These are phyloP conservation scores for Hylomyscus alleni DNA, from an alignment of 2,797 vertebrate species.

Conservation along the genomic window DNA sequence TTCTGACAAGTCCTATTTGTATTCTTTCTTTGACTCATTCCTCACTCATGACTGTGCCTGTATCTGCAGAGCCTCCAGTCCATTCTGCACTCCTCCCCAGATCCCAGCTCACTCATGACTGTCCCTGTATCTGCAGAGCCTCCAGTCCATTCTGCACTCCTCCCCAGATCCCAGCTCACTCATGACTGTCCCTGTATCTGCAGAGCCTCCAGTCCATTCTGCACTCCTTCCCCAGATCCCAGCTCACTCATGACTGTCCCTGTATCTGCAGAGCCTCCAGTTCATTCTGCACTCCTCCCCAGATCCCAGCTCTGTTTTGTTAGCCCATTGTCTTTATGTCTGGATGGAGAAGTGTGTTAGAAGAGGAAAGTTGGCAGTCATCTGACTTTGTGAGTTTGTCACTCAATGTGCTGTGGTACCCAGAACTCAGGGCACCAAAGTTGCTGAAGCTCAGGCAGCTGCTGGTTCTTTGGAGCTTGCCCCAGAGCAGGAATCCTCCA, in stretches of 20 bases:
- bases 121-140: neutral
- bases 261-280: neutral
- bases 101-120: too few species aligned
- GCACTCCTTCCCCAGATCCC: neutral
- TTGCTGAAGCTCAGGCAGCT: neutral
- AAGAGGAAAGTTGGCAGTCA: neutral
- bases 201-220: neutral
- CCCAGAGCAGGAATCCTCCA: neutral
- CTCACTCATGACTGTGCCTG: neutral
- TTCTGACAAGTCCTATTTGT: neutral
- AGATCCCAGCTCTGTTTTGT: neutral
- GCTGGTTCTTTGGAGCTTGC: neutral
- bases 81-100: too few species aligned
- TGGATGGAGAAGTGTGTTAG: neutral
- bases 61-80: neutral
- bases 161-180: too few species aligned
- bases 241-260: neutral
- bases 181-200: neutral
- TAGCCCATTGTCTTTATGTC: neutral
- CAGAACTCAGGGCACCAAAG: neutral
- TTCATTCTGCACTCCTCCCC: neutral
- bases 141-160: too few species aligned
- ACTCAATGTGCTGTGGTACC: neutral
- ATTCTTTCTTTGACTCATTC: neutral
- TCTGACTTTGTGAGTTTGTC: neutral